These are phyloP conservation scores for Enteromius radiatus DNA, from an alignment of 2,797 vertebrate genomes.

Conservation along the genomic window DNA sequence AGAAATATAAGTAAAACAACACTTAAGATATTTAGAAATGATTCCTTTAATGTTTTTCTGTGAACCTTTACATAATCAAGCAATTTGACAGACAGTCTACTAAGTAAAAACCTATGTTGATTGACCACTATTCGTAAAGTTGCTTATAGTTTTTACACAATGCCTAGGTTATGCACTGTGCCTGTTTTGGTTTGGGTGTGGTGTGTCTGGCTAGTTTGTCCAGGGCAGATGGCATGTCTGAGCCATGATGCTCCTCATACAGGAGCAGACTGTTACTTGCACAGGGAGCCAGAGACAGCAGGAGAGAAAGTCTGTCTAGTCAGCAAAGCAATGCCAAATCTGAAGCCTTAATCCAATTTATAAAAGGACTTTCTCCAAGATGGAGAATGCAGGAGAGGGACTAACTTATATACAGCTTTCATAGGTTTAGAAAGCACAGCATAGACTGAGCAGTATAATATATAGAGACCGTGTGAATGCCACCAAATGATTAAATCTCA, in stretches of 20 bases:
- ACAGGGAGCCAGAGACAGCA: slow-evolving; percentile 52
- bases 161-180: neutral
- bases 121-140: neutral
- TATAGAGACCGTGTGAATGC: neutral
- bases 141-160: neutral
- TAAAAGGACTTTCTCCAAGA: slow-evolving; percentile 44
- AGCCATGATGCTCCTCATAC: slow-evolving; percentile 46
- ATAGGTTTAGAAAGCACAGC: slow-evolving; percentile 8
- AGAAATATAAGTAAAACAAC: neutral
- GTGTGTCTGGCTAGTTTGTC: slow-evolving; percentile 54
- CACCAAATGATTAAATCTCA: neutral
- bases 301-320: slow-evolving; percentile 52
- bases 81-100: neutral
- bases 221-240: slow-evolving; percentile 66
- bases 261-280: slow-evolving; percentile 54
- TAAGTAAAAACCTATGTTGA: neutral
- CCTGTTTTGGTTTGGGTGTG: slow-evolving; percentile 57
- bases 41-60: neutral
- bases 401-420: slow-evolving; percentile 15
- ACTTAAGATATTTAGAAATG: neutral
- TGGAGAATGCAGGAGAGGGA: slow-evolving; percentile 29
- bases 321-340: slow-evolving; percentile 57
- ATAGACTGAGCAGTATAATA: neutral
- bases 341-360: slow-evolving; percentile 58
- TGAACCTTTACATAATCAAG: neutral